These are phyloP conservation scores for Myathropa florea DNA, from an alignment of 2,888 invertebrate genomes.

Conservation along the genomic window DNA sequence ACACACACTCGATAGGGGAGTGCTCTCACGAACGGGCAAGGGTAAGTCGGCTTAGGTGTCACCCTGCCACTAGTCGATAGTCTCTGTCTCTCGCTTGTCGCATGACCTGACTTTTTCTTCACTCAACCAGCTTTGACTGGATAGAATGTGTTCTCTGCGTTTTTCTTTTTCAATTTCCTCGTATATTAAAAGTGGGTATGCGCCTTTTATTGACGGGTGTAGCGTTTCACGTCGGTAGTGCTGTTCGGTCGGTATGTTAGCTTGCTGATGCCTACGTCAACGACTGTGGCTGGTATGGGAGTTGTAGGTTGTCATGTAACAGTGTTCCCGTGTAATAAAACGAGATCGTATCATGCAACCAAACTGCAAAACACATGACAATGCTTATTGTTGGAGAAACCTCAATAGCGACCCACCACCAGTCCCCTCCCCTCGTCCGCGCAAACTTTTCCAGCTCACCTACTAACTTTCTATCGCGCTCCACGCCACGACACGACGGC, in stretches of 20 bases:
- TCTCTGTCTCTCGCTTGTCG: slow-evolving; percentile 25
- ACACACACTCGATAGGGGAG: not conserved
- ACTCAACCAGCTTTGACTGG: slow-evolving; percentile 31
- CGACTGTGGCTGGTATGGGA: slow-evolving; percentile 11
- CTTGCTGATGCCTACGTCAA: slow-evolving; percentile 62
- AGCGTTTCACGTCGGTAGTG: slow-evolving; percentile 42
- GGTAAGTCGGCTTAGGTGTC: slow-evolving; percentile 53
- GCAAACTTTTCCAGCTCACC: not conserved
- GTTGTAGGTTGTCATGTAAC: slow-evolving; percentile 65
- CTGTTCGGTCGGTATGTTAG: slow-evolving; percentile 13
- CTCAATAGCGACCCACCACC: slow-evolving; percentile 2
- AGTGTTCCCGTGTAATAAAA: slow-evolving; percentile 63
- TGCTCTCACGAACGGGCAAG: not conserved
- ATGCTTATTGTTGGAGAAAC: slow-evolving; percentile 37
- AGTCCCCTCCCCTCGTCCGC: not conserved
- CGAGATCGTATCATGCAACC: slow-evolving; percentile 56
- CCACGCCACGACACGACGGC: not conserved
- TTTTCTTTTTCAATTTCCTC: not conserved
- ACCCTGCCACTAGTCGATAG: not conserved
- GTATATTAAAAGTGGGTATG: slow-evolving; percentile 1
- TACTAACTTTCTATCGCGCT: slow-evolving; percentile 15
- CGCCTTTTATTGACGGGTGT: slow-evolving; percentile 32
- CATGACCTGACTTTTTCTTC: slow-evolving; percentile 62
- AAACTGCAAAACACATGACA: slow-evolving; percentile 58
- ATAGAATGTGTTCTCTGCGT: slow-evolving; percentile 21